These are phyloP conservation scores for Cryptophagus acutangulus DNA, from an alignment of 2,888 invertebrate genomes.

Conservation along the genomic window DNA sequence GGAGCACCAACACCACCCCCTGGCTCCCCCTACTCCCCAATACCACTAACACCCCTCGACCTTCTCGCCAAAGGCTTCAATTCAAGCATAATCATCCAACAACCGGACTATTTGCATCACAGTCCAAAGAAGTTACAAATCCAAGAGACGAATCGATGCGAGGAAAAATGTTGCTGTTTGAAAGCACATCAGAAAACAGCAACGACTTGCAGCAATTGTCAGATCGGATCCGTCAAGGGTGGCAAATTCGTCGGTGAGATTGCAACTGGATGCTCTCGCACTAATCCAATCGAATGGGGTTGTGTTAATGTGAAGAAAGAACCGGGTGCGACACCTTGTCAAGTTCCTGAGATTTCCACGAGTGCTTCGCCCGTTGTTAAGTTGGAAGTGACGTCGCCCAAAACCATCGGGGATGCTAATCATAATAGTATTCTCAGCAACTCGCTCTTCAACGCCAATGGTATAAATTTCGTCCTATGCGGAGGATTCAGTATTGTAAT, in stretches of 20 bases:
- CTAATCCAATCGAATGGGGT: conserved; percentile 64
- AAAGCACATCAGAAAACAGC: conserved; percentile 34
- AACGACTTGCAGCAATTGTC: conserved; percentile 38
- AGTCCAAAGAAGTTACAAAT: conserved; percentile 39
- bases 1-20: conserved; percentile 64
- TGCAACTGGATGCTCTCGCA: conserved; percentile 60
- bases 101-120: conserved; percentile 31
- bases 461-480: conserved; percentile 18
- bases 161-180: conserved; percentile 41
- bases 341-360: conserved; percentile 57
- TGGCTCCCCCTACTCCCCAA: conserved; percentile 62
- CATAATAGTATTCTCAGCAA: conserved; percentile 13
- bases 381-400: conserved; percentile 63
- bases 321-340: conserved; percentile 55
- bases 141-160: conserved; percentile 32
- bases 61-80: conserved; percentile 52
- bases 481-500: too few species aligned
- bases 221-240: conserved; percentile 24
- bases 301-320: conserved; percentile 62
- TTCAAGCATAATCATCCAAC: conserved; percentile 50
- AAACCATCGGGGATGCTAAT: conserved; percentile 48
- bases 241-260: conserved; percentile 25
- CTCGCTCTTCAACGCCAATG: conserved; percentile 19
- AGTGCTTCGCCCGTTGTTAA: conserved; percentile 57
- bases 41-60: conserved; percentile 63